phyloP scores from a whole-genome alignment of 2,888 invertebrate species.

The Xylota sylvarum region DNA sequence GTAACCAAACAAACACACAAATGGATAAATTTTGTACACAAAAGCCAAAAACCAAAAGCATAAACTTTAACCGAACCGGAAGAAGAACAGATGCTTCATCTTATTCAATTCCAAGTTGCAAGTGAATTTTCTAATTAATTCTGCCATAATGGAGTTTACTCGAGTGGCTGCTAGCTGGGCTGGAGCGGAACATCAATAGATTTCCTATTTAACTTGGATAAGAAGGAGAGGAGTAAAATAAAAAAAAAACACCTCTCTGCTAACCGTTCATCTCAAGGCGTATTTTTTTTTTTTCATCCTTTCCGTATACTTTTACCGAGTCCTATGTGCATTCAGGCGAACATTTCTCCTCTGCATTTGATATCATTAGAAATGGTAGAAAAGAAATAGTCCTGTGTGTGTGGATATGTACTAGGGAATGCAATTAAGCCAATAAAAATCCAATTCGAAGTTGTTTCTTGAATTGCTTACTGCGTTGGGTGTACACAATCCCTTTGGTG shows the following conservation, averaged over 20 bases:
- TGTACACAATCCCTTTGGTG: not conserved
- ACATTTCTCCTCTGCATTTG: slow-evolving; percentile 59
- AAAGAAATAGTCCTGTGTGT: slow-evolving; percentile 47
- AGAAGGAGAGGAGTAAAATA: not conserved
- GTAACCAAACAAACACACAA: not conserved
- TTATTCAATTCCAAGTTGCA: slow-evolving; percentile 67
- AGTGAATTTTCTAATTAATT: slow-evolving; percentile 74
- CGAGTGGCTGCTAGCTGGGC: slow-evolving; percentile 42
- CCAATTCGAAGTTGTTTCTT: slow-evolving; percentile 70
- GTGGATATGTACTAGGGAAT: slow-evolving; percentile 42
- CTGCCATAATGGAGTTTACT: slow-evolving; percentile 63
- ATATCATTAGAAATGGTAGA: slow-evolving; percentile 60
- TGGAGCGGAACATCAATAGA: slow-evolving; percentile 50
- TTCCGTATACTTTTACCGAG: not conserved
- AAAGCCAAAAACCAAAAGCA: not conserved
- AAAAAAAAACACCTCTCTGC: slow-evolving; percentile 26
- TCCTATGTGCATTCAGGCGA: slow-evolving; percentile 52
- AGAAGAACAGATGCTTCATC: slow-evolving; percentile 60
- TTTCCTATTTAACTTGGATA: slow-evolving; percentile 47
- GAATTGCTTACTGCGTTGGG: slow-evolving; percentile 15
- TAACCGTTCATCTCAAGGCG: slow-evolving; percentile 49
- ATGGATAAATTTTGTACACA: not conserved
- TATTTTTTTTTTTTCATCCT: slow-evolving; percentile 1
- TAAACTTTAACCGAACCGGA: slow-evolving; percentile 20
- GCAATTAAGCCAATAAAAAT: slow-evolving; percentile 76